These are phyloP conservation scores for Pholis gunnellus DNA, from an alignment of 2,113 vertebrate species.

Conservation along the genomic window DNA sequence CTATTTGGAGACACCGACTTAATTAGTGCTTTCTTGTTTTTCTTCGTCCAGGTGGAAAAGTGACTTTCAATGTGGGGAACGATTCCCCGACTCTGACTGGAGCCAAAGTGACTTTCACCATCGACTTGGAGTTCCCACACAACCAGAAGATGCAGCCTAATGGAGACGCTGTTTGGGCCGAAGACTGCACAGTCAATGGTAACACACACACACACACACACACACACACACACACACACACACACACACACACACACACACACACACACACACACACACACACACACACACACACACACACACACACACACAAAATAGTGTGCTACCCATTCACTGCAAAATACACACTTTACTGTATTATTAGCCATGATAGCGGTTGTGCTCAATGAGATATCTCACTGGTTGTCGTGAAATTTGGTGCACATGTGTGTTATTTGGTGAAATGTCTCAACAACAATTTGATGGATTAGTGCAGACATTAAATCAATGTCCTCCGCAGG, in stretches of 20 bases:
- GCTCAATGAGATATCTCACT: not conserved
- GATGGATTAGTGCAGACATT: not conserved
- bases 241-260: not conserved
- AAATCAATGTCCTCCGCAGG: not conserved
- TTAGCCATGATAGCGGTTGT: not conserved
- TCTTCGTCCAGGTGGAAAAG: conserved; percentile 84
- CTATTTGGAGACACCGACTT: not conserved
- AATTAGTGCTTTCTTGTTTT: not conserved
- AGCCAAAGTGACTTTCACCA: conserved; percentile 89
- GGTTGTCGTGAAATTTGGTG: not conserved
- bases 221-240: not conserved
- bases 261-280: conserved; percentile 2
- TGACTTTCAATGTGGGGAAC: conserved; percentile 88
- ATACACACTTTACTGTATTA: not conserved
- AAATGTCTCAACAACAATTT: not conserved
- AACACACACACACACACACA: conserved; percentile 17
- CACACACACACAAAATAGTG: not conserved
- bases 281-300: not conserved
- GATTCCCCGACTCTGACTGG: conserved; percentile 91
- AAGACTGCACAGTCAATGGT: conserved; percentile 88
- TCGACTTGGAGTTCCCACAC: conserved; percentile 87
- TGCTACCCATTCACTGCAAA: not conserved
- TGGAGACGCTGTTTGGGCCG: conserved; percentile 88
- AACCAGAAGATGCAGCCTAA: conserved; percentile 84
- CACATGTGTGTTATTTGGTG: not conserved